Percentiles rank a stretch among this genome's conserved stretches.
These are phyloP conservation scores for Drosophila orosa DNA, from an alignment of 1,140 invertebrate genomes.

Conservation along the genomic window DNA sequence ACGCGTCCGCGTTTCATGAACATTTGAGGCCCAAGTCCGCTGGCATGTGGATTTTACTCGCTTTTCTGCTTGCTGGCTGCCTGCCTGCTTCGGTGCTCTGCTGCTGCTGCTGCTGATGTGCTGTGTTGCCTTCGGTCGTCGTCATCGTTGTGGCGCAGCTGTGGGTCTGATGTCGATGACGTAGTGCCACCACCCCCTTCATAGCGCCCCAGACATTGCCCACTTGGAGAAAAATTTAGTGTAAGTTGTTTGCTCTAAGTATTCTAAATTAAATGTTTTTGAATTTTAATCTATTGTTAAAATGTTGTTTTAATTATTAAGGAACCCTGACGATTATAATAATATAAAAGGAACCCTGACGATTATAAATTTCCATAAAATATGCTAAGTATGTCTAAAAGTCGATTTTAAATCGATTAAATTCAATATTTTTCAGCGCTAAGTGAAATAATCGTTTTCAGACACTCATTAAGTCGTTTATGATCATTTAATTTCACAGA, in stretches of 20 bases:
- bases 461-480: too few species aligned
- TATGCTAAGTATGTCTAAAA: background rate
- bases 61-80: constrained; percentile 32
- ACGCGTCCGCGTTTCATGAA: constrained; percentile 76
- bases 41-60: constrained; percentile 77
- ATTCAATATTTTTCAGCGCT: too few species aligned
- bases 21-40: constrained; percentile 62
- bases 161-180: constrained; percentile 70
- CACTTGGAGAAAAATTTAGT: background rate
- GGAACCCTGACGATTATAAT: background rate
- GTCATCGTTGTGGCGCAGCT: constrained; percentile 65
- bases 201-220: background rate
- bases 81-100: constrained; percentile 34
- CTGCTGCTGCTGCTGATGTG: constrained; percentile 18
- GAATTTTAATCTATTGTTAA: background rate
- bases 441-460: too few species aligned
- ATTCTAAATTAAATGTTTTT: background rate
- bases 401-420: background rate
- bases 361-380: too few species aligned
- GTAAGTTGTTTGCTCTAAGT: background rate
- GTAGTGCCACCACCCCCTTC: constrained; percentile 46
- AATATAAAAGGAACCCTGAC: too few species aligned
- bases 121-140: constrained; percentile 36
- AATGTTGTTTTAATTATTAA: too few species aligned
- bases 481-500: too few species aligned